Evolutionary conservation across 2,888 invertebrate genomes (phyloP), one percentile per base, ranked within the genome.

Genomic region (Subacronicta megacephala): DNA sequence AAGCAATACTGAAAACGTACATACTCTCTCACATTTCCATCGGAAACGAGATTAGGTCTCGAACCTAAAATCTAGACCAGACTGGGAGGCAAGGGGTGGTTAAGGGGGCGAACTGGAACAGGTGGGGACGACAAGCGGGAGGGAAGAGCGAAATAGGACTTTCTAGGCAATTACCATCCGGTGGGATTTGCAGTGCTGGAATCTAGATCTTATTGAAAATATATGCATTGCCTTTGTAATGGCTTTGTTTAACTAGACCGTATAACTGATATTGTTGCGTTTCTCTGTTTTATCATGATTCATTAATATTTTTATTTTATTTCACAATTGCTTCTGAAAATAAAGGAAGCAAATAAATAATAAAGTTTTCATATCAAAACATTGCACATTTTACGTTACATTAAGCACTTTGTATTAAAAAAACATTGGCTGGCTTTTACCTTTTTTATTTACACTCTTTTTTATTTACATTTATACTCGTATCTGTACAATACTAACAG

Each of bases 131-230:
- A 61, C 68, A 71, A 59, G 63, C 68, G 71, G 68, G 62, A 45
- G 71, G 61, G 77, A 83, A 87, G 62, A 43, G 71, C 60, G 77
- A 83, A 87, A 86, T 84, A 81, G 87, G 88, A 88, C 88, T 85
- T 90, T 86, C 90, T 86, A 89, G 89, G 89, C 90, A 92, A 91
- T 91, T 91, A 91, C 90, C 87, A 87, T 83, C 80, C 84, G 67
- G 54, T 64, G 81, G 72, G 79, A 81, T 81, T 78, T 68, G 79
- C 65, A 78, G 79, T 80, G 80, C 74, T 55, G 45, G 63, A 62
- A 68, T 73, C 70, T 71, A 70, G 72, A 72, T 83, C 72, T 75
- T 82, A 79, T 78, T 78, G 80, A 75, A 81, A 80, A 75, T 78
- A 74, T 62, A 67, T 70, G 62, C 62, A 52, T 41, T 44, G 43